Evolutionary conservation across 1,140 invertebrate genomes (phyloP).

Genomic region (Eciton burchellii): DNA sequence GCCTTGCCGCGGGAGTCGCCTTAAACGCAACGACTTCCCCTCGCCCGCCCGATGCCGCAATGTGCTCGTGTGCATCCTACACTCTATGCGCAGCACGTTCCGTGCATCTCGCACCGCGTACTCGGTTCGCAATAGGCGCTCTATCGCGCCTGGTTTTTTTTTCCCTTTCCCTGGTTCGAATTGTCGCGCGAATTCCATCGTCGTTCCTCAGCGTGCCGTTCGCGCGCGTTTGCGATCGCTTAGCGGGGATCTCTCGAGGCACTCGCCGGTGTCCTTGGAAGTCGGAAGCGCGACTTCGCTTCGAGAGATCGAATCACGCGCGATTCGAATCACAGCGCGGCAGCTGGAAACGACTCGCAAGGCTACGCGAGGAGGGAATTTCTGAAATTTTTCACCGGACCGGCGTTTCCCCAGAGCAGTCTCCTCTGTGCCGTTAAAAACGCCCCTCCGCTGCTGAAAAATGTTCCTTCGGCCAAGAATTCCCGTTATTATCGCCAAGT

Average conservation of each 20-base stretch:
- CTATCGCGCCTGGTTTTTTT: too few relatives aligned
- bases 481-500: not conserved
- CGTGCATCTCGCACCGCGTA: not conserved
- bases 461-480: not conserved
- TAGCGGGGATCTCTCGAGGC: too few relatives aligned
- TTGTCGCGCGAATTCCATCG: constrained; percentile 12
- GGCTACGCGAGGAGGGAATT: too few relatives aligned
- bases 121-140: constrained; percentile 39
- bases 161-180: constrained; percentile 10
- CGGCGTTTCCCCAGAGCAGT: too few relatives aligned
- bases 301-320: too few relatives aligned
- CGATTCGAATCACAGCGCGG: too few relatives aligned
- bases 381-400: not conserved
- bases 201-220: not conserved
- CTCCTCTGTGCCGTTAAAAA: not conserved
- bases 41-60: constrained; percentile 8
- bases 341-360: too few relatives aligned
- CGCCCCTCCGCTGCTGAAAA: not conserved
- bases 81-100: constrained; percentile 61
- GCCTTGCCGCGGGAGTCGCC: constrained; percentile 12
- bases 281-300: too few relatives aligned
- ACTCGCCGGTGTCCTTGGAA: too few relatives aligned
- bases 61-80: not conserved
- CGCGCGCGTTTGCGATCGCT: not conserved
- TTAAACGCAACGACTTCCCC: constrained; percentile 62